Evolutionary conservation across 2,113 vertebrate genomes (phyloP).

Genomic region (Cichladusa arquata): DNA sequence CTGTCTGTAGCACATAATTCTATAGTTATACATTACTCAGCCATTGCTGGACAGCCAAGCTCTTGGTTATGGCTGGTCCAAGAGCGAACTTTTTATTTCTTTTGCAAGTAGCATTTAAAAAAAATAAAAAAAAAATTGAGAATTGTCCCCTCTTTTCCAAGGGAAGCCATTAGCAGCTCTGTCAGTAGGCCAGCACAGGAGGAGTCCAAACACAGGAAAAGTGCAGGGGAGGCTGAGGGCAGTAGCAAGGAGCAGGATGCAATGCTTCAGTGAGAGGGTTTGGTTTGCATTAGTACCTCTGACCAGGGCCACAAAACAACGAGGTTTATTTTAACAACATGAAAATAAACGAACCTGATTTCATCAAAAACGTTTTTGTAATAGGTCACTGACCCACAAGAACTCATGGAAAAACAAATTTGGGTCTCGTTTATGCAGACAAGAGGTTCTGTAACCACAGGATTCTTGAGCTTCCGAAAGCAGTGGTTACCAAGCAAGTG

Average conservation of each 20-base stretch:
- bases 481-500: neutral
- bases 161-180: slow-evolving; percentile 68
- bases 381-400: slow-evolving; percentile 56
- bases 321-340: slow-evolving; percentile 63
- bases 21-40: neutral
- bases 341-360: slow-evolving; percentile 57
- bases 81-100: neutral
- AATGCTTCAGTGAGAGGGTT: slow-evolving; percentile 41
- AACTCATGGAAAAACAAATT: slow-evolving; percentile 59
- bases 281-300: slow-evolving; percentile 50
- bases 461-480: slow-evolving; percentile 9
- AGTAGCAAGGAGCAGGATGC: slow-evolving; percentile 14
- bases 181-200: slow-evolving; percentile 59
- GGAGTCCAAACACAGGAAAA: slow-evolving; percentile 52
- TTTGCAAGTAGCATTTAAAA: neutral
- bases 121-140: neutral
- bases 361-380: slow-evolving; percentile 62
- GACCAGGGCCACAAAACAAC: slow-evolving; percentile 34
- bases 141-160: slow-evolving; percentile 5
- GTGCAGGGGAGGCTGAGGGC: slow-evolving; percentile 19
- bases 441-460: slow-evolving; percentile 39
- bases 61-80: neutral
- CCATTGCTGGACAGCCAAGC: neutral
- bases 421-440: slow-evolving; percentile 37
- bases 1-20: neutral